Percentiles rank a stretch among this genome's conserved stretches.
phyloP scores from a whole-genome alignment of 2,888 invertebrate species.

The Lottia scabra region DNA sequence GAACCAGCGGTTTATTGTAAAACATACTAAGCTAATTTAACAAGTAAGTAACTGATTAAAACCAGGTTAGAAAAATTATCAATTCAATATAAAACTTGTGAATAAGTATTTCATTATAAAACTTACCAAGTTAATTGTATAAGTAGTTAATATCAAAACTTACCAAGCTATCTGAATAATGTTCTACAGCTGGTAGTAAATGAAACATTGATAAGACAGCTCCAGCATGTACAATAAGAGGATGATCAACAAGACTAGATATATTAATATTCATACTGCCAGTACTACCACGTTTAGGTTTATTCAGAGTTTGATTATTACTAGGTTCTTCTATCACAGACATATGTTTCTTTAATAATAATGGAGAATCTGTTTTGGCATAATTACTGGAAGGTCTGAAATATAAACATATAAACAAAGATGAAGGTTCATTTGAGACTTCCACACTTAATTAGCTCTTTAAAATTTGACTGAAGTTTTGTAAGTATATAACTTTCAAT shows the following conservation, averaged over 20 bases:
- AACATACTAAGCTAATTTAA: no score
- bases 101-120: no score
- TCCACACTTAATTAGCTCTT: no score
- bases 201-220: conserved; percentile 88
- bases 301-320: conserved; percentile 29
- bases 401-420: conserved; percentile 11
- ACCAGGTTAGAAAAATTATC: no score
- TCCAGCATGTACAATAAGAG: conserved; percentile 92
- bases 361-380: conserved; percentile 43
- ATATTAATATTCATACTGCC: conserved; percentile 59
- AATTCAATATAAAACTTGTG: no score
- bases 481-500: not conserved
- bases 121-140: no score
- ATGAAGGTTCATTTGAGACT: not conserved
- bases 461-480: not conserved
- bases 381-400: conserved; percentile 40
- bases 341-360: conserved; percentile 46
- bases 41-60: no score
- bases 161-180: not conserved
- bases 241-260: conserved; percentile 76
- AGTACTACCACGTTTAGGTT: conserved; percentile 62
- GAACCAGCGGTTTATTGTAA: no score
- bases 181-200: conserved; percentile 74
- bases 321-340: conserved; percentile 33
- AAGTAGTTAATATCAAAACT: not conserved